Evolutionary conservation across 2,113 vertebrate species (phyloP), one percentile per base, ranked within the genome.

Genomic region (Peucedramus taeniatus): DNA sequence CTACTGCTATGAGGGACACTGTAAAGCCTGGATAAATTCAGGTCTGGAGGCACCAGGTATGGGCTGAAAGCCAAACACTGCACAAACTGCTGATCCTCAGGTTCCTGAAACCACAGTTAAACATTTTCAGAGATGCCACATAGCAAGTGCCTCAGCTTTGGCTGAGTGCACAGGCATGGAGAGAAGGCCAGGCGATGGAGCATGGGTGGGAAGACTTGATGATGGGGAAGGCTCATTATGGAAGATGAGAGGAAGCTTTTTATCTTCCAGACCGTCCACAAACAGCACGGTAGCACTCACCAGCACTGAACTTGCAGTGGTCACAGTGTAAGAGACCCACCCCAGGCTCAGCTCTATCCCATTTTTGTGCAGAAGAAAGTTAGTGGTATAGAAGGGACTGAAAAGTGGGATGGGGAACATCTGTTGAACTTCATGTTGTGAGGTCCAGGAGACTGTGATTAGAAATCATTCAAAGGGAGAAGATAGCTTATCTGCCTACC

Each of bases 41-140:
- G 30, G 33, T 87, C 64, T 35, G 47, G 75, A 68, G 71, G 64
- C 72, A 54, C 57, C 47, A 70, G 66, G 39, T 74, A 22, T 21
- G 70, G 75, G 54, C 88, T 92, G 79, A 86, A 61, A 83, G 74
- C 83, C 90, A 93, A 83, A 59, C 75, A 35, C 47, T 63, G 39
- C 35, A 42, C 54, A 69, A 81, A 47, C 40, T 72, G 0, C 49
- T 3, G 37, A 80, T 80, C 44, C 63, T 93, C 42, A 49, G 59
- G 33, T 71, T 96, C 6, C 63, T 92, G 59, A 77, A 92, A 65
- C 42, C 23, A 76, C 49, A 65, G 28, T 28, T 87, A 86, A 61
- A 8, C 20, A 20, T 83, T 87, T 95, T 80, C 40, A 57, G 59
- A 83, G 84, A 30, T 97, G 27, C 1, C 50, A 72, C 33, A 44